Conservation (phyloP, 2,888 invertebrate genomes). For the Crocallis elinguaria region DNA sequence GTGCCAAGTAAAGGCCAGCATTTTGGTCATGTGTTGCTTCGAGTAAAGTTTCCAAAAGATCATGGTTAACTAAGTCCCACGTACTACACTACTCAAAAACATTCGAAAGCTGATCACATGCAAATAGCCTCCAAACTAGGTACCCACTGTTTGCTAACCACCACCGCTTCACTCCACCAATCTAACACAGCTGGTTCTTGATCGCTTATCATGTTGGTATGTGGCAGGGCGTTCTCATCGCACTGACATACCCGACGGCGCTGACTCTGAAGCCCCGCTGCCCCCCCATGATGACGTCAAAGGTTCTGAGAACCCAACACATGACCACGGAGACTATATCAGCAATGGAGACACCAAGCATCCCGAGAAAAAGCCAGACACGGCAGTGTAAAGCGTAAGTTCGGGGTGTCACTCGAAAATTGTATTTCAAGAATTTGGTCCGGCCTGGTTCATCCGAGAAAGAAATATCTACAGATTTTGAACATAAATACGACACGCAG, state of each 20-base stretch:
- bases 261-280: slow-evolving; percentile 86
- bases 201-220: slow-evolving; percentile 75
- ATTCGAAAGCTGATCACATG: background rate
- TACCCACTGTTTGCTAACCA: slow-evolving; percentile 23
- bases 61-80: too few species aligned
- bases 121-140: background rate
- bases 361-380: slow-evolving; percentile 80
- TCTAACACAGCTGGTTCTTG: slow-evolving; percentile 69
- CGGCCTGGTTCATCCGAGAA: background rate
- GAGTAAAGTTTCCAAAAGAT: too few species aligned
- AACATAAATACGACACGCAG: too few species aligned
- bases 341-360: slow-evolving; percentile 83
- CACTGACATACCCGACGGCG: slow-evolving; percentile 86
- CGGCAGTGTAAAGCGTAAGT: slow-evolving; percentile 69
- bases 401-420: background rate
- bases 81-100: too few species aligned
- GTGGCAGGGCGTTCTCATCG: slow-evolving; percentile 86
- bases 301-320: slow-evolving; percentile 85
- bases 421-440: too few species aligned
- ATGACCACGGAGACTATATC: slow-evolving; percentile 86
- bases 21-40: too few species aligned
- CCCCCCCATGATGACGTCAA: slow-evolving; percentile 84
- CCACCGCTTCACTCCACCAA: slow-evolving; percentile 6
- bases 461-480: too few species aligned
- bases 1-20: too few species aligned